Percentiles rank a stretch among this genome's conserved stretches.
Evolutionary conservation across 2,797 vertebrate species (phyloP).

Genomic region (Takifugu ocellatus): DNA sequence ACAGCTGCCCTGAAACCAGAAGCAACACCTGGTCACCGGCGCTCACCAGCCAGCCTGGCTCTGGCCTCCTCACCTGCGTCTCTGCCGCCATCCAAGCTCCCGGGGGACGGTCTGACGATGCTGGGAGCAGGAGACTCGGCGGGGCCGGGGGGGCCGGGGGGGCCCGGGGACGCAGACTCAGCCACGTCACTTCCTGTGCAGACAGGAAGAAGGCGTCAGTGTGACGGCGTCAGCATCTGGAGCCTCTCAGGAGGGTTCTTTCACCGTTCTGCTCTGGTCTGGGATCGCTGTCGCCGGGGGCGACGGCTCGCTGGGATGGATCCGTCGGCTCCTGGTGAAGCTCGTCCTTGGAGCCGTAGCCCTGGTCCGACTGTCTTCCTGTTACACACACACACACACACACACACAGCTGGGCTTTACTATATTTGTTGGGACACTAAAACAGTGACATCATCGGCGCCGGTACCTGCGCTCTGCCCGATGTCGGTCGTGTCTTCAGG

Average conservation of each 20-base stretch:
- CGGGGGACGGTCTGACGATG: constrained; percentile 89
- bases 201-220: neutral
- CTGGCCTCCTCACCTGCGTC: constrained; percentile 69
- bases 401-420: neutral
- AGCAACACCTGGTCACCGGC: neutral
- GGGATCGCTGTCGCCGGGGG: constrained; percentile 50
- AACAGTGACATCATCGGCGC: too few relatives aligned
- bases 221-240: too few relatives aligned
- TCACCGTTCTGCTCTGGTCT: constrained; percentile 74
- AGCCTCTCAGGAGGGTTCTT: neutral
- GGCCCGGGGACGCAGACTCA: constrained; percentile 8
- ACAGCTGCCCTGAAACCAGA: constrained; percentile 61
- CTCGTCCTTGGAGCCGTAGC: constrained; percentile 90
- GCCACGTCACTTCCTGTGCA: constrained; percentile 58
- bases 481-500: constrained; percentile 79
- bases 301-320: constrained; percentile 37
- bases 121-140: constrained; percentile 75
- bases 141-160: constrained; percentile 65
- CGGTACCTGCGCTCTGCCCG: constrained; percentile 85
- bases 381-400: constrained; percentile 15
- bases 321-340: constrained; percentile 78
- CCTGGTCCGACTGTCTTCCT: constrained; percentile 88
- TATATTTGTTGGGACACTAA: neutral
- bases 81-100: constrained; percentile 74
- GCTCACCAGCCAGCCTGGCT: constrained; percentile 40